Percentiles rank a stretch among this genome's conserved stretches.
These are phyloP conservation scores for Amblyopsis hoosieri DNA, from an alignment of 2,797 vertebrate genomes.

Conservation along the genomic window DNA sequence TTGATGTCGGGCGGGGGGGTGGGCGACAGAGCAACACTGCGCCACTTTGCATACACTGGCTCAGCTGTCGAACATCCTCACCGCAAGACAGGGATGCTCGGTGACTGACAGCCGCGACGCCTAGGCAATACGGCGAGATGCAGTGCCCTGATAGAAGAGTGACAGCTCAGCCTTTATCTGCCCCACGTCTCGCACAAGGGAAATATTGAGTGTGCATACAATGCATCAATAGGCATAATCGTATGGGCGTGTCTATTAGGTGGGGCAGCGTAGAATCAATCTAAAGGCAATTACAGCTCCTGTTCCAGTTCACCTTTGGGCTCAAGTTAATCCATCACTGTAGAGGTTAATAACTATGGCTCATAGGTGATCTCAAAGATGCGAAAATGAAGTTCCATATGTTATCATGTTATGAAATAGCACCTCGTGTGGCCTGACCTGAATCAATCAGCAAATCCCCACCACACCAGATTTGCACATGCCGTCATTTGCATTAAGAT, in stretches of 20 bases:
- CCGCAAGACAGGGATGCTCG: slow-evolving; percentile 21
- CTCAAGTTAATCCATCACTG: slow-evolving; percentile 24
- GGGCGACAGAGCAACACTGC: slow-evolving; percentile 26
- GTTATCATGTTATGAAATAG: slow-evolving; percentile 39
- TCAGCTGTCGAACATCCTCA: slow-evolving; percentile 38
- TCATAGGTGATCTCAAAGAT: slow-evolving; percentile 36
- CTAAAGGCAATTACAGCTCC: slow-evolving; percentile 18
- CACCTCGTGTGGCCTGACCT: slow-evolving; percentile 17
- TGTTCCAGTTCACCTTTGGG: neutral
- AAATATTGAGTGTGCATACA: neutral
- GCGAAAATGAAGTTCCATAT: slow-evolving; percentile 41
- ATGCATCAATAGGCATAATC: slow-evolving; percentile 24
- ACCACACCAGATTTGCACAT: slow-evolving; percentile 35
- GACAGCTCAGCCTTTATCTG: slow-evolving; percentile 33
- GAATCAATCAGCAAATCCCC: slow-evolving; percentile 32
- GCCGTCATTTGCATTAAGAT: slow-evolving; percentile 75
- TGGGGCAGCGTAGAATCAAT: slow-evolving; percentile 19
- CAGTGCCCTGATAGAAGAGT: slow-evolving; percentile 19
- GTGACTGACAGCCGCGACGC: slow-evolving; percentile 28
- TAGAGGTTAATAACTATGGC: slow-evolving; percentile 26
- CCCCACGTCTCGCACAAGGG: slow-evolving; percentile 2
- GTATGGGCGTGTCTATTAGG: slow-evolving; percentile 11
- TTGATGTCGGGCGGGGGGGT: slow-evolving; percentile 27
- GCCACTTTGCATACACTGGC: slow-evolving; percentile 21
- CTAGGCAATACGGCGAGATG: slow-evolving; percentile 1